Evolutionary conservation across 2,888 invertebrate species (phyloP), one percentile per base, ranked within the genome.

Genomic region (Cybosia mesomella): DNA sequence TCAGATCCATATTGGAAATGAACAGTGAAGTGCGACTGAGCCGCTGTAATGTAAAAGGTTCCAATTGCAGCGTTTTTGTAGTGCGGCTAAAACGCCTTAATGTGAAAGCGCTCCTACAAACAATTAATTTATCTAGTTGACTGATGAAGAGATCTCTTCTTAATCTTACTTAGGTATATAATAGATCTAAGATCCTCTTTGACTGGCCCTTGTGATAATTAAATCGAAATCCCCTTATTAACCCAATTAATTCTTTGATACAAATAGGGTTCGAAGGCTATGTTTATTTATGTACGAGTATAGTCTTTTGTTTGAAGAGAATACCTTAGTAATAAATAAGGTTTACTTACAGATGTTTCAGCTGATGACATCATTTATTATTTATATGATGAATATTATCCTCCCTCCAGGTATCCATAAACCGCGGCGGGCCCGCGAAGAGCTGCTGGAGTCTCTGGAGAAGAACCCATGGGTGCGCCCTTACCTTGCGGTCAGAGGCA

Each of bases 161-260:
- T 74, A 74, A 77, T 74, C 79, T 70, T n/a, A 59, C 15, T 59
- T 39, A 59, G 59, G 49, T 49, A 9, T 36, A 58, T 59, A 59
- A 59, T 22, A 15, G 22, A 61, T 9, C 62, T 58, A 8, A n/a
- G 57, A 62, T 65, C 64, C 60, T 59, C 74, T 74, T 70, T 74
- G 74, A 57, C 60, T 39, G 53, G 66, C 54, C 36, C 64, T 64
- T 64, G 49, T 63, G 67, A 66, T 79, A 68, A 79, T 79, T 67
- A 72, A 70, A 74, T 74, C 58, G 49, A 61, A 34, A 73, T 78
- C 66, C 72, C 66, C 71, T 71, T 58, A 76, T 72, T 66, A 74
- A 59, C 32, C 64, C 63, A 59, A 79, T 76, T 76, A 79, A 68
- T 79, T 76, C 65, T 67, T 68, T 68, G 68, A 60, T 59, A 72